Conservation (phyloP, 2,113 vertebrate species). For the Leptobrachium leishanense region DNA sequence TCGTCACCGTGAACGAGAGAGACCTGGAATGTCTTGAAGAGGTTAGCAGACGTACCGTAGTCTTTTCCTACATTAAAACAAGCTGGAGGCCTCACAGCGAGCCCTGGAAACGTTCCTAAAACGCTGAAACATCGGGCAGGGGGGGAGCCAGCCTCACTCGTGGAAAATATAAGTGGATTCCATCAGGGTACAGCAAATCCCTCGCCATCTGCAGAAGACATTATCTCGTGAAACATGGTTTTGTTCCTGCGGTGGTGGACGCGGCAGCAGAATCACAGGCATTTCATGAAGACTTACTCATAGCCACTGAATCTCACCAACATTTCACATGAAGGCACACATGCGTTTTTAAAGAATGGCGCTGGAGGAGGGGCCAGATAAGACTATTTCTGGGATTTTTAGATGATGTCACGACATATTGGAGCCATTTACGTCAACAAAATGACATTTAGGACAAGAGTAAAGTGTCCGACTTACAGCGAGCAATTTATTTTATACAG, state of each 20-base stretch:
- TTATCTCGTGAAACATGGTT: constrained; percentile 1
- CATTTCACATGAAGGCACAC: too few relatives aligned
- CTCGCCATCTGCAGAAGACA: constrained; percentile 19
- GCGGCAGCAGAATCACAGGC: too few relatives aligned
- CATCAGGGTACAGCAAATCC: constrained; percentile 17
- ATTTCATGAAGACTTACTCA: too few relatives aligned
- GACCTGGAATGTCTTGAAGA: constrained; percentile 8
- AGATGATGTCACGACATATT: too few relatives aligned
- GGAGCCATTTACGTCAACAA: too few relatives aligned
- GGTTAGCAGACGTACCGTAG: constrained; percentile 9
- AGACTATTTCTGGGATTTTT: too few relatives aligned
- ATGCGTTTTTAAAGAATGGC: too few relatives aligned
- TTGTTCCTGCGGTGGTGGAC: neutral
- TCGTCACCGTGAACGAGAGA: neutral
- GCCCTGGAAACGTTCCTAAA: constrained; percentile 2
- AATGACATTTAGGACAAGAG: too few relatives aligned
- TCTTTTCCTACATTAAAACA: constrained; percentile 2
- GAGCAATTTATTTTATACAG: too few relatives aligned
- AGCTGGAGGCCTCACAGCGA: constrained; percentile 6
- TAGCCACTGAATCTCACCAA: too few relatives aligned
- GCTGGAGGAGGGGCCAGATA: too few relatives aligned
- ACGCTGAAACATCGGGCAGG: neutral
- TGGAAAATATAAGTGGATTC: constrained; percentile 22
- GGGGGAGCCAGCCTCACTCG: neutral
- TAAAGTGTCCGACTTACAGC: too few relatives aligned